Conservation (phyloP, 2,113 vertebrate species). For the Leuciscus idus region DNA sequence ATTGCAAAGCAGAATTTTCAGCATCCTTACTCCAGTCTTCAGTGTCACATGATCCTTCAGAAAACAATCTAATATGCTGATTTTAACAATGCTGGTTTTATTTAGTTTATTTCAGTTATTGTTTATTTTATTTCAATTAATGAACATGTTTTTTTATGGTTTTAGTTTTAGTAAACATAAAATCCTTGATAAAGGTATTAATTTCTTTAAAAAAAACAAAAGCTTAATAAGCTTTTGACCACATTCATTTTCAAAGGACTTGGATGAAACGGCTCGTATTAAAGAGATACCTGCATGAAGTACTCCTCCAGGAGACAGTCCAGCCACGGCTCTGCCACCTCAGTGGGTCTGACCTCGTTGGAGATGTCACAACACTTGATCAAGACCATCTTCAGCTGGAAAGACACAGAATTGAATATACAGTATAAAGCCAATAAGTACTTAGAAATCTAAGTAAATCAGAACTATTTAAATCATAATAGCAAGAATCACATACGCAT, state of each 20-base stretch:
- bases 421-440: neutral
- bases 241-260: slow-evolving; percentile 3
- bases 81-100: no score
- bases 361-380: slow-evolving; percentile 99
- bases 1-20: no score
- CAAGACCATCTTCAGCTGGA: slow-evolving; percentile 94
- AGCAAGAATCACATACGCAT: slow-evolving; percentile 77
- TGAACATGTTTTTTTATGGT: no score
- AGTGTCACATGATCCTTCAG: no score
- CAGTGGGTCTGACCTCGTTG: slow-evolving; percentile 93
- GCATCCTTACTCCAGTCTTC: no score
- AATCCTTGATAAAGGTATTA: no score
- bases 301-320: slow-evolving; percentile 96
- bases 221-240: neutral
- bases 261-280: neutral
- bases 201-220: no score
- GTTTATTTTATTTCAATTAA: no score
- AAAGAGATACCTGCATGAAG: slow-evolving; percentile 90
- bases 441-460: no score
- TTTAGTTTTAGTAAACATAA: no score
- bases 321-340: slow-evolving; percentile 96
- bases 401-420: neutral
- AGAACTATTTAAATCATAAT: neutral
- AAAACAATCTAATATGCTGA: no score
- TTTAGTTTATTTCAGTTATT: no score